Base-by-base conservation (phyloP, 2,888 invertebrate genomes). In the Sphaerophoria taeniata region DNA sequence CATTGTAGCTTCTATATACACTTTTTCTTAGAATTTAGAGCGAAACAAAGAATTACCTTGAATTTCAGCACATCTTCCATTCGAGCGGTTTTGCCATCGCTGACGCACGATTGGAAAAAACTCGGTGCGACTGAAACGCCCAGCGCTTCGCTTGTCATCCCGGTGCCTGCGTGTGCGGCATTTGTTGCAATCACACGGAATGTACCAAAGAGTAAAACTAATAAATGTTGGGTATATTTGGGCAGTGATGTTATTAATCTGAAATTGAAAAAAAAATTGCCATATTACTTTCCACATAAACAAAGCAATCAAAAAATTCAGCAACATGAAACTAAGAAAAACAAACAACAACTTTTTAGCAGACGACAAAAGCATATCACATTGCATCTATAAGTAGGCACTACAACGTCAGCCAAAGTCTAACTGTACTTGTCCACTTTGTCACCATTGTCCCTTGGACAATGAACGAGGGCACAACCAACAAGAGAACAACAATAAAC, bases 71-170 rank as follows among this genome's bases (percentile, higher is more conserved):
- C 97, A 93, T 98, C 98, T 93, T 98, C 98, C 96, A 98, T 97
- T 92, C 97, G 96, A 85, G 98, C 98, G 63, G 97, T 96, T 93
- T 98, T 97, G 87, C 98, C 98, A 92, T 98, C 97, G 89, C 97
- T 97, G 89, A 98, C 98, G 93, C 98, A 98, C 88, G 97, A 97
- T 93, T 98, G 98, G 93, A 98, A 98, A 93, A 98, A 97, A 89
- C 98, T 98, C 31, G 98, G 98, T 71, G 98, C 98, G 63, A 98
- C 98, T 51, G 97, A 97, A 89, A 98, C 98, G 87, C 98, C 98
- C 88, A 98, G 94, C 53, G 98, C 98, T 93, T 98, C 98, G 89
- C 98, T 97, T 88, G 97, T 97, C 98, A 98, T 98, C 88, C 97
- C 97, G 72, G 98, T 98, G 89, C 95, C 95, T 89, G 97, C 97